phyloP scores from a whole-genome alignment of 2,113 vertebrate genomes.

The Brachyhypopomus occidentalis region DNA sequence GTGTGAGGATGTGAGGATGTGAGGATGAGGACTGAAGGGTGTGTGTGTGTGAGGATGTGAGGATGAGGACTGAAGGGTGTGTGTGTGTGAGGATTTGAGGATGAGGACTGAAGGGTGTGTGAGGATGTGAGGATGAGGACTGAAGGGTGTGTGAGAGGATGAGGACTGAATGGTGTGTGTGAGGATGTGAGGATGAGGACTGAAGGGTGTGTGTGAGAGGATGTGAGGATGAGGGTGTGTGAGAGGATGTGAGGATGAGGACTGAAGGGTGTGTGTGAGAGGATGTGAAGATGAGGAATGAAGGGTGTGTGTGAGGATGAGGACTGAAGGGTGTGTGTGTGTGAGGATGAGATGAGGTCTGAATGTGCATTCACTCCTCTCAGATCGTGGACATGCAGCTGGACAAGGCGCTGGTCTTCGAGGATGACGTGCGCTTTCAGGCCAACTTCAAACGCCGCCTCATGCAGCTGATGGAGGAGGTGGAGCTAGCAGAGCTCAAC shows the following conservation, averaged over 20 bases:
- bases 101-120: neutral
- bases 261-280: neutral
- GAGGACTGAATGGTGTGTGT: too few relatives aligned
- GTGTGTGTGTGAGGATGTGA: neutral
- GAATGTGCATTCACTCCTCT: neutral
- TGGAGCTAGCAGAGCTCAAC: conserved; percentile 75
- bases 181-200: neutral
- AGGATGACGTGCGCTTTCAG: conserved; percentile 92
- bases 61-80: too few relatives aligned
- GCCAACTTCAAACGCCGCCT: conserved; percentile 85
- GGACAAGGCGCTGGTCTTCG: conserved; percentile 82
- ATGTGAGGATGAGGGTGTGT: too few relatives aligned
- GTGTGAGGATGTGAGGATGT: neutral
- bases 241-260: neutral
- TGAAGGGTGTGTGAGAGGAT: neutral
- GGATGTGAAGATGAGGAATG: too few relatives aligned
- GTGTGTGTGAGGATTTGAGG: neutral
- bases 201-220: neutral
- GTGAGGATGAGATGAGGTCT: too few relatives aligned
- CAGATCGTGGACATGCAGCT: conserved; percentile 84
- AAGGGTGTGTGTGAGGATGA: neutral
- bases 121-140: neutral
- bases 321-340: neutral
- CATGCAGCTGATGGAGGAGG: conserved; percentile 81
- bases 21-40: too few relatives aligned